Evolutionary conservation across 2,888 invertebrate genomes (phyloP).

Genomic region (Rambutsinella grinnellia): DNA sequence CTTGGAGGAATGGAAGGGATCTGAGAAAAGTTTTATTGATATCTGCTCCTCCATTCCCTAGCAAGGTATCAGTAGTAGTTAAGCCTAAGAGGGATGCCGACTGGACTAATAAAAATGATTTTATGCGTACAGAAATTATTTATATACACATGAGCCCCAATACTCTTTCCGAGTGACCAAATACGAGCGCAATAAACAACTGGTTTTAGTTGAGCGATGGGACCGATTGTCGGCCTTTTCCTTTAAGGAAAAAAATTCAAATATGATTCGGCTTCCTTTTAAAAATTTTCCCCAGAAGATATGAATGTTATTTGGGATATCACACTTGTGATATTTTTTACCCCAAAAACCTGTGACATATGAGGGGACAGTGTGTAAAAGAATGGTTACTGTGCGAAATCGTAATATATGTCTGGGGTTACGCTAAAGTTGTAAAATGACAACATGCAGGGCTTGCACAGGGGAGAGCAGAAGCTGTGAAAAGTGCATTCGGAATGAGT

Average conservation of each 20-base stretch:
- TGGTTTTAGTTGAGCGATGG: no score
- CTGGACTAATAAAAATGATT: neutral
- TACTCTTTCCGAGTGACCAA: no score
- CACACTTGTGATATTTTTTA: neutral
- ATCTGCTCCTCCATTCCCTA: neutral
- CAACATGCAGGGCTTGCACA: conserved; percentile 16
- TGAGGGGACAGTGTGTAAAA: no score
- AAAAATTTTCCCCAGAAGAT: neutral
- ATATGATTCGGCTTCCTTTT: neutral
- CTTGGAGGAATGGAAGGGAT: neutral
- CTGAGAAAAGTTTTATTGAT: conserved; percentile 6
- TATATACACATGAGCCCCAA: no score
- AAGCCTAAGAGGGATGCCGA: neutral
- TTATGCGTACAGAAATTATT: no score
- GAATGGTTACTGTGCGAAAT: no score
- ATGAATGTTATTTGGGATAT: neutral
- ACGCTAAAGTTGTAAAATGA: conserved; percentile 1
- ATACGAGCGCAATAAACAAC: no score
- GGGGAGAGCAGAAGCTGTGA: neutral
- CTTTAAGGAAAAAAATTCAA: neutral
- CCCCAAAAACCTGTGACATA: neutral
- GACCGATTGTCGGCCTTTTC: no score
- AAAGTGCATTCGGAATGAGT: neutral
- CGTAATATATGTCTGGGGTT: no score
- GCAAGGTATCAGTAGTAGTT: no score